Base-by-base conservation (phyloP, 2,113 vertebrate genomes). In the Oryzias javanicus region DNA sequence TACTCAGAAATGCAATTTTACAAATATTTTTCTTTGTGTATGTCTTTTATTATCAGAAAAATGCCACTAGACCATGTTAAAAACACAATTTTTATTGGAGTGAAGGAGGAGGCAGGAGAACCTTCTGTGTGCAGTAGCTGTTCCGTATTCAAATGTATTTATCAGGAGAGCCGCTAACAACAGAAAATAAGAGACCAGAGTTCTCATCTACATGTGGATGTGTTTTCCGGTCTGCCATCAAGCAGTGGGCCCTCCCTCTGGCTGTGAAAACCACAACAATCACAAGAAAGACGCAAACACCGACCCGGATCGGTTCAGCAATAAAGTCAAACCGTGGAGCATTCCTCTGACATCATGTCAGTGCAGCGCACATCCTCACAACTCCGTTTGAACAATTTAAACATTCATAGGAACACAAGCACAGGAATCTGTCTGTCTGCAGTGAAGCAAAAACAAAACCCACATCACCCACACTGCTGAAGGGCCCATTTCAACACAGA, bases 331-430 rank as follows among this genome's bases (percentile, higher is more conserved):
- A 62, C 58, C 55, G 24, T 64, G 59, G 67, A 40, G 47, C 55
- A 70, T 70, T 78, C 24, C 46, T 64, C 62, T 80, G 76, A 86
- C 50, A 47, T 83, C 70, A 79, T 29, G 25, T 60, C 55, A 40
- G 2, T 47, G 4, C 58, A 61, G 60, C 49, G 83, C 68, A 74
- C 58, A 68, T 74, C 70, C 68, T 68, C 24, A 70, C 60, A 69
- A 56, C 72, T 74, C 47, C 67, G 67, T 54, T 46, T 68, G 57
- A 78, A 86, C 72, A 86, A 85, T 79, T 48, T 61, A 54, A 6
- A 46, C 69, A 83, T 82, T 80, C 76, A 79, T 64, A 76, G 16
- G 60, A 77, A 72, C 49, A 81, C 73, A 80, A 70, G 74, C 55
- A 74, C 76, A 83, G 74, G 64, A 83, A 80, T 84, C 51, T 45